Evolutionary conservation across 2,113 vertebrate species (phyloP), one percentile per base, ranked within the genome.

Genomic region (Hipposideros armiger): DNA sequence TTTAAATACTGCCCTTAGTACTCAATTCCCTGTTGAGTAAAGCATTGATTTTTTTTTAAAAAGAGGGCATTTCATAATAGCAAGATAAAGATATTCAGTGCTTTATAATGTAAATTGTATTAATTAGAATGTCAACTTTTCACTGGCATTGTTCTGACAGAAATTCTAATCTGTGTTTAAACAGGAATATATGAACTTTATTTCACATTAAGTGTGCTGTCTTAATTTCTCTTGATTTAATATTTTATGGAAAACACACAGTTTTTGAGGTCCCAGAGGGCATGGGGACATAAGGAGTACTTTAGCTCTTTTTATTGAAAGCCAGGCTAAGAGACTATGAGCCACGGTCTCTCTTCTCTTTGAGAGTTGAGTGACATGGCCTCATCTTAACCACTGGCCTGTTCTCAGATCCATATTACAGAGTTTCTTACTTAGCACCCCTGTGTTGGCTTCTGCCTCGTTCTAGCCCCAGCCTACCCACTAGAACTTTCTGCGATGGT

Each of bases 161-260:
- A 98, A 98, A 98, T 97, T 97, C 96, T 98, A 98, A 99, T 98
- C 98, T 98, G 95, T 98, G 97, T 98, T 98, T 98, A 98, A 98
- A 98, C 98, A 98, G 97, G 97, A 98, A 95, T 98, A 93, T 98
- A 97, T 97, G 97, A 98, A 98, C 98, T 98, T 98, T 98, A 98
- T 15, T 98, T 98, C 96, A 81, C 93, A 94, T 98, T 98, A 98
- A 98, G 88, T 96, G 97, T 97, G 95, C 93, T 98, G 97, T 97
- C 98, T 98, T 98, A 96, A 97, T 98, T 98, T 98, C 80, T 94
- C 84, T 96, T 97, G 96, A 84, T 58, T 98, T 95, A 97, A 93
- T 95, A 95, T 96, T 98, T 94, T 97, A 98, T 96, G 93, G 91
- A 85, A 97, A 96, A 97, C 91, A 97, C 96, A 96, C 83, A 47